phyloP scores from a whole-genome alignment of 1,140 invertebrate species.

The Drosophila nasuta region DNA sequence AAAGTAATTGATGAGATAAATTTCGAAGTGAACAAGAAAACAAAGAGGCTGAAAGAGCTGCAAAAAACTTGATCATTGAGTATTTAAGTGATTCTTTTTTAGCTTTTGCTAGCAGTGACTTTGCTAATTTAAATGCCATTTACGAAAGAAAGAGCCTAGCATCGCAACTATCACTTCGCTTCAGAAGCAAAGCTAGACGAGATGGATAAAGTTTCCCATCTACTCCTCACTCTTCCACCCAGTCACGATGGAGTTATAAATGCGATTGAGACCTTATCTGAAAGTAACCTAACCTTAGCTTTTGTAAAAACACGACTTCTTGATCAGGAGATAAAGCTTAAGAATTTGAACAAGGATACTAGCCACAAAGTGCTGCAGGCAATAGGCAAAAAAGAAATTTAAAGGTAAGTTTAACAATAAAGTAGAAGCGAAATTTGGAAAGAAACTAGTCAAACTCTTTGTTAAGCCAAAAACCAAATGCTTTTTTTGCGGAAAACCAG shows the following conservation, averaged over 20 bases:
- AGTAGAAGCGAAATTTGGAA: no score
- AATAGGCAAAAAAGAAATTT: no score
- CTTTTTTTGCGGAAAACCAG: constrained; percentile 63
- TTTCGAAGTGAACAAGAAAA: constrained; percentile 29
- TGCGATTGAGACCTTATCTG: constrained; percentile 29
- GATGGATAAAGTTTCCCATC: no score
- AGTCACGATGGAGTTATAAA: constrained; percentile 37
- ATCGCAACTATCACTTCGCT: no score
- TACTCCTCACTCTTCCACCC: neutral
- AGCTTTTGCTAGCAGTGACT: no score
- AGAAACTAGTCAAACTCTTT: no score
- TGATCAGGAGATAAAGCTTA: constrained; percentile 33
- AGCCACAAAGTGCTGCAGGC: neutral
- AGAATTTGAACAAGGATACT: constrained; percentile 13
- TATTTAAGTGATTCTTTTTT: no score
- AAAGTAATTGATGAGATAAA: constrained; percentile 1
- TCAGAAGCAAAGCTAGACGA: neutral
- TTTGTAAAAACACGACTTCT: constrained; percentile 36
- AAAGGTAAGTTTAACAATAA: no score
- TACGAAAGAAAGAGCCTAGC: no score
- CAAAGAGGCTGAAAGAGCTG: constrained; percentile 46
- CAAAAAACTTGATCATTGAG: constrained; percentile 67
- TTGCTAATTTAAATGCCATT: no score
- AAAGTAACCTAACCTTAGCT: constrained; percentile 23
- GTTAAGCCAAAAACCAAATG: constrained; percentile 42